These are phyloP conservation scores for Brenthis ino DNA, from an alignment of 2,888 invertebrate genomes.

Conservation along the genomic window DNA sequence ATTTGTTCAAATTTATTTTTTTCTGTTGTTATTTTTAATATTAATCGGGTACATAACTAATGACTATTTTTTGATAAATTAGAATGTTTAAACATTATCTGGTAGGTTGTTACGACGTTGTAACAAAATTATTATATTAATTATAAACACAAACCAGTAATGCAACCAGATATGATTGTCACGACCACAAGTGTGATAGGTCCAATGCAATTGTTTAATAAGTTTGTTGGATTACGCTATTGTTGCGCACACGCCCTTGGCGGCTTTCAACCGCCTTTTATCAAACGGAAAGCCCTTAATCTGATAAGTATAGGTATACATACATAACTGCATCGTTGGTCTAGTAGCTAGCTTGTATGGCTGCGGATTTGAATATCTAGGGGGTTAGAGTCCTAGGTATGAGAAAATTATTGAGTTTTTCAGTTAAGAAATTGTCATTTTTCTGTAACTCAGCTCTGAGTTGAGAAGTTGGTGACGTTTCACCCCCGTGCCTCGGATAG, in stretches of 20 bases:
- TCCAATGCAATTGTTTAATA: slow-evolving; percentile 36
- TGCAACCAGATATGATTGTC: slow-evolving; percentile 24
- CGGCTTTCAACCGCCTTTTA: slow-evolving; percentile 44
- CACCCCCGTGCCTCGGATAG: no score
- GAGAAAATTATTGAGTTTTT: no score
- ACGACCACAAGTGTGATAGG: slow-evolving; percentile 36
- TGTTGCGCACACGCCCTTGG: slow-evolving; percentile 40
- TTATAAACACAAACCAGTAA: not conserved
- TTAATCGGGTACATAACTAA: no score
- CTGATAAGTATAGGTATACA: slow-evolving; percentile 1
- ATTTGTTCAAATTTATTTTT: no score
- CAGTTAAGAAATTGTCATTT: no score
- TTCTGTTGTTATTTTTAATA: no score
- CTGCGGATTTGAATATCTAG: not conserved
- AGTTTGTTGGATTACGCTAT: slow-evolving; percentile 36
- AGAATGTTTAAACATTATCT: no score
- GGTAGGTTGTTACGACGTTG: no score
- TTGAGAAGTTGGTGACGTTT: no score
- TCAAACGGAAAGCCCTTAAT: slow-evolving; percentile 39
- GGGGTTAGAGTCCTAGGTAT: not conserved
- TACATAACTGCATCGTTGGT: not conserved
- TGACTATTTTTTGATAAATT: no score
- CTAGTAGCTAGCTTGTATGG: not conserved
- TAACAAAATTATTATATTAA: not conserved
- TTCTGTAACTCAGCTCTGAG: no score